Conservation (phyloP, 2,797 vertebrate species). For the Dallia pectoralis region DNA sequence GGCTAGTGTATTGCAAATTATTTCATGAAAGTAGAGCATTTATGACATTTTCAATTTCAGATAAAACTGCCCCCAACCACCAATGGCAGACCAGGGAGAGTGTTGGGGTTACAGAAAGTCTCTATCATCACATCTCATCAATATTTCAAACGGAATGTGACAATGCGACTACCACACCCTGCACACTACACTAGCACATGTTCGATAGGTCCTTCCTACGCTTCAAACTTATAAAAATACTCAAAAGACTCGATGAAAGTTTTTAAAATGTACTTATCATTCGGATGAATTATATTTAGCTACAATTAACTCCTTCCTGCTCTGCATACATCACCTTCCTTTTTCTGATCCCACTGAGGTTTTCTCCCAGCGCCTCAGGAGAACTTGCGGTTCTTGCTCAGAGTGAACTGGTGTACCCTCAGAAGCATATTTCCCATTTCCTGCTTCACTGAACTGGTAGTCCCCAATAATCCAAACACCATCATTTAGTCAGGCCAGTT, state of each 20-base stretch:
- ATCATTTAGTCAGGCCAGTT: constrained; percentile 74
- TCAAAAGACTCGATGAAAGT: constrained; percentile 14
- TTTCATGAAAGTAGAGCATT: too few relatives aligned
- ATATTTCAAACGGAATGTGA: too few relatives aligned
- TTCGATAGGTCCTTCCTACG: too few relatives aligned
- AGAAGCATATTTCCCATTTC: constrained; percentile 78
- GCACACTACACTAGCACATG: not conserved
- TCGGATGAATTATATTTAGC: constrained; percentile 67
- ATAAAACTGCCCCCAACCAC: too few relatives aligned
- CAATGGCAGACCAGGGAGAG: too few relatives aligned
- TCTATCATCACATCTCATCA: too few relatives aligned
- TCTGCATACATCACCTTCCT: constrained; percentile 21
- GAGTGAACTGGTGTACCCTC: constrained; percentile 56
- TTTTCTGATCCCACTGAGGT: constrained; percentile 24
- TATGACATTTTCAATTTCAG: too few relatives aligned
- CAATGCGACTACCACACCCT: too few relatives aligned
- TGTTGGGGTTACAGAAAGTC: too few relatives aligned
- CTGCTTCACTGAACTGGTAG: constrained; percentile 77
- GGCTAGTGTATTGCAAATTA: too few relatives aligned
- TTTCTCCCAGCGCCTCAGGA: constrained; percentile 38
- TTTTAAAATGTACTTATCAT: constrained; percentile 44
- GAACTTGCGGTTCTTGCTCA: constrained; percentile 16
- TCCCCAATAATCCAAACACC: constrained; percentile 79
- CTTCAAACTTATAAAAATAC: not conserved
- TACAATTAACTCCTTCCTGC: constrained; percentile 53